A percentile compares a stretch with the other conserved stretches of the same genome.
phyloP scores from a whole-genome alignment of 2,113 vertebrate genomes.

The Suncus etruscus region DNA sequence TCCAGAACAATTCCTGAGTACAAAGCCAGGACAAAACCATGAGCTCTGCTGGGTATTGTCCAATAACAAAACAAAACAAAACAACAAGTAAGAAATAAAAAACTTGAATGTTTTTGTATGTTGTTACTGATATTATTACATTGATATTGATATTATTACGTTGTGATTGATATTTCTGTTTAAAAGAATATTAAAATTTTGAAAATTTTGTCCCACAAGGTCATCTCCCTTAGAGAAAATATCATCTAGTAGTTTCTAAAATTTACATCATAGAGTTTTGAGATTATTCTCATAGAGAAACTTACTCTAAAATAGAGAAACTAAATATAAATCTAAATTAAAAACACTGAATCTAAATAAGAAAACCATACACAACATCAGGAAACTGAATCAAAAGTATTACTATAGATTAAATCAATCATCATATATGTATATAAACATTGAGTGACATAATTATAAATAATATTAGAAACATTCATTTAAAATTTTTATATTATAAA shows the following conservation, averaged over 20 bases:
- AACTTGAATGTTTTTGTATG: neutral
- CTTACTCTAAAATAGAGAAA: no score
- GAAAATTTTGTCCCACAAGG: neutral
- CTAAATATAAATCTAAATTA: no score
- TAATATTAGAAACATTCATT: no score
- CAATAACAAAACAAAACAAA: no score
- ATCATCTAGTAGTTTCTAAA: constrained; percentile 24
- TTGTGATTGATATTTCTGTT: no score
- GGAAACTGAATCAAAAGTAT: neutral
- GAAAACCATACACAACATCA: no score
- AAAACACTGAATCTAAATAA: no score
- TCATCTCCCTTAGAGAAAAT: neutral
- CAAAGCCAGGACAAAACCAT: no score
- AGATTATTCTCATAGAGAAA: neutral
- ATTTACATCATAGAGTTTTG: neutral
- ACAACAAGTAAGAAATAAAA: neutral
- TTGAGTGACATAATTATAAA: constrained; percentile 12
- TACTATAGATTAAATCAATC: constrained; percentile 11
- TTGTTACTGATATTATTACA: neutral
- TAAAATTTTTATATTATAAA: constrained; percentile 36
- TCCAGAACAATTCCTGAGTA: no score
- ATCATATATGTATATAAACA: neutral
- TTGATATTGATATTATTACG: no score
- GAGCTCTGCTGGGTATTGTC: no score
- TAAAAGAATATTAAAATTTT: no score